Evolutionary conservation across 2,888 invertebrate genomes (phyloP).

Genomic region (Spisula subtruncata): DNA sequence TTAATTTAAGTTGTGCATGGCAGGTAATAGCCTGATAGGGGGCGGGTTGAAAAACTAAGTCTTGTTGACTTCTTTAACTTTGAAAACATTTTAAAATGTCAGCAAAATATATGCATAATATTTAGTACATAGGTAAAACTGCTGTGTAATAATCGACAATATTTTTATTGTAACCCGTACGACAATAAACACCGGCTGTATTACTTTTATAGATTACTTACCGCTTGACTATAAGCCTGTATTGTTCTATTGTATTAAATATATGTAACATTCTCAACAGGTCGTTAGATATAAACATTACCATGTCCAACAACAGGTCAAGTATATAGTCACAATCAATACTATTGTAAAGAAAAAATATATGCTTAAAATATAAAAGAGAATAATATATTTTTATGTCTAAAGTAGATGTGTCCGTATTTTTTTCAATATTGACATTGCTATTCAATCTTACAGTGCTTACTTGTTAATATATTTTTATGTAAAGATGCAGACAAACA

Average conservation of each 20-base stretch:
- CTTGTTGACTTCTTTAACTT: neutral
- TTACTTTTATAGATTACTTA: neutral
- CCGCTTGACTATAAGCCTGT: neutral
- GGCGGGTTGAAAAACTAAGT: no score
- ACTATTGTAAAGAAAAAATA: neutral
- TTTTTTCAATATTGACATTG: no score
- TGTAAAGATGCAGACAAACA: no score
- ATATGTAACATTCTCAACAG: neutral
- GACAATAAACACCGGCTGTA: neutral
- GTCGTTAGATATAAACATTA: constrained; percentile 15
- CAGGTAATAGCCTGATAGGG: no score
- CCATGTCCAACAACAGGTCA: constrained; percentile 9
- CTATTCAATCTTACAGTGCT: no score
- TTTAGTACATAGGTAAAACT: neutral
- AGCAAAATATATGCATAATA: neutral
- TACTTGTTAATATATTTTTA: no score
- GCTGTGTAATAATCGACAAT: neutral
- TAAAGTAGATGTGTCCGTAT: no score
- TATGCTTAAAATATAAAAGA: neutral
- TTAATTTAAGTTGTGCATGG: no score
- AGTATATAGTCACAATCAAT: neutral
- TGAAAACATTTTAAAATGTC: neutral
- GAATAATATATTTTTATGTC: no score
- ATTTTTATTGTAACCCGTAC: constrained; percentile 19
- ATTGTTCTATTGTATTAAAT: constrained; percentile 12